Conservation (phyloP, 2,113 vertebrate species). For the Eudyptes chrysolophus region DNA sequence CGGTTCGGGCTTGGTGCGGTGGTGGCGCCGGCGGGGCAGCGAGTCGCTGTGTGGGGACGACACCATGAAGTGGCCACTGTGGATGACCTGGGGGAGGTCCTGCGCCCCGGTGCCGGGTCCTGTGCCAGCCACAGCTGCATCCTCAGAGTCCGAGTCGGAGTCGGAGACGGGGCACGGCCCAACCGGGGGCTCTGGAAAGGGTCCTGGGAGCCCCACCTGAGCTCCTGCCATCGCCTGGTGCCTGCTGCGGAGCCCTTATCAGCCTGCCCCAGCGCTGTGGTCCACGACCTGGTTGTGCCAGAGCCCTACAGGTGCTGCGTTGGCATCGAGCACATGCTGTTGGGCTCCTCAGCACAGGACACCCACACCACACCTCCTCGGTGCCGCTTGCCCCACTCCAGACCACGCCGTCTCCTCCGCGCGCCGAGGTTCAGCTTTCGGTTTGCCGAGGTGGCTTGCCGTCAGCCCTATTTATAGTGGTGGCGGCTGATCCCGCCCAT, state of each 20-base stretch:
- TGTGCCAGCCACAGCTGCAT: neutral
- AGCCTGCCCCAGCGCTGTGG: neutral
- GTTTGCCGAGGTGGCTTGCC: fast-evolving
- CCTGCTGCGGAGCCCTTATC: neutral
- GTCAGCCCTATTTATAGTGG: neutral
- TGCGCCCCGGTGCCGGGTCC: neutral
- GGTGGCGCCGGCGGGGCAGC: slow-evolving; percentile 72
- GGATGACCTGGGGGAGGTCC: slow-evolving; percentile 86
- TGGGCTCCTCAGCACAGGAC: neutral
- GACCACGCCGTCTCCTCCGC: neutral
- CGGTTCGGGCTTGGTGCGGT: slow-evolving; percentile 59
- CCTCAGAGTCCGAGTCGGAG: slow-evolving; percentile 80
- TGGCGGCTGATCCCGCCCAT: neutral
- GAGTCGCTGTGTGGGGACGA: slow-evolving; percentile 93
- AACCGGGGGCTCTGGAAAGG: slow-evolving; percentile 25
- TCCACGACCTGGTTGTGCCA: fast-evolving
- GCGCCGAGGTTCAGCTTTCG: neutral
- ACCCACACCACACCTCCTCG: neutral
- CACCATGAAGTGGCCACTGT: slow-evolving; percentile 99
- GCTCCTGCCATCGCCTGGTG: neutral
- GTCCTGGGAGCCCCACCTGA: slow-evolving; percentile 1
- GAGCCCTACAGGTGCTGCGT: fast-evolving
- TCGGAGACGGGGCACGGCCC: slow-evolving; percentile 77
- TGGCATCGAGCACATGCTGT: neutral
- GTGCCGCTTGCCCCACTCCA: neutral